Percentiles rank a stretch among this genome's conserved stretches.
phyloP scores from a whole-genome alignment of 2,113 vertebrate species.

The Ophiodon elongatus region DNA sequence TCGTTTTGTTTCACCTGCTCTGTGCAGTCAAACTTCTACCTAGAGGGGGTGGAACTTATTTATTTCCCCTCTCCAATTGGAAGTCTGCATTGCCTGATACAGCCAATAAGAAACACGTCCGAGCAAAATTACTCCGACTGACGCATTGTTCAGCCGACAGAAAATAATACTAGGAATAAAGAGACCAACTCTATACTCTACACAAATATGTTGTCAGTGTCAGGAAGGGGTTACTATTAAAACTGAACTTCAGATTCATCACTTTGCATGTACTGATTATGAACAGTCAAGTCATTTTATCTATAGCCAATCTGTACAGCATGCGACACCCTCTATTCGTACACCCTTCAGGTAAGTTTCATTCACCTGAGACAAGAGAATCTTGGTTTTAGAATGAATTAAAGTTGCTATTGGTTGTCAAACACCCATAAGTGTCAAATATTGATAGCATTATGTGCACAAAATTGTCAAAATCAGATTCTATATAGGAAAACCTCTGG shows the following conservation, averaged over 20 bases:
- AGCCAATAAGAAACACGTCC: background rate
- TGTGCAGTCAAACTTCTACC: background rate
- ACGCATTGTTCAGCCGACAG: background rate
- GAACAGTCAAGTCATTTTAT: background rate
- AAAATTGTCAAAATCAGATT: slow-evolving; percentile 24
- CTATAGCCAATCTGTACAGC: background rate
- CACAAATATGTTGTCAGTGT: background rate
- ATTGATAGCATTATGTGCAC: background rate
- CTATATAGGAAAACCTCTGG: slow-evolving; percentile 39
- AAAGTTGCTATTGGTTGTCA: background rate
- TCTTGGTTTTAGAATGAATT: slow-evolving; percentile 1
- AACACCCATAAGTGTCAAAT: slow-evolving; percentile 18
- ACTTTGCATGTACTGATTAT: background rate
- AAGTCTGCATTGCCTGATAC: background rate
- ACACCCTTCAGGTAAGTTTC: background rate
- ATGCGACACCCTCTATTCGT: background rate
- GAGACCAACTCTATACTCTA: no score
- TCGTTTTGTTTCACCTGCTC: background rate
- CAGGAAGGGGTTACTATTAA: background rate
- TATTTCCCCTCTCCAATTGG: background rate
- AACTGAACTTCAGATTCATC: background rate
- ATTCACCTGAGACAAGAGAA: background rate
- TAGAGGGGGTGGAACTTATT: background rate
- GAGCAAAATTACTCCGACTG: background rate
- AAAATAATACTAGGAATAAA: background rate